Percentiles rank a stretch among this genome's conserved stretches.
phyloP scores from a whole-genome alignment of 2,113 vertebrate species.

The Jaculus jaculus region DNA sequence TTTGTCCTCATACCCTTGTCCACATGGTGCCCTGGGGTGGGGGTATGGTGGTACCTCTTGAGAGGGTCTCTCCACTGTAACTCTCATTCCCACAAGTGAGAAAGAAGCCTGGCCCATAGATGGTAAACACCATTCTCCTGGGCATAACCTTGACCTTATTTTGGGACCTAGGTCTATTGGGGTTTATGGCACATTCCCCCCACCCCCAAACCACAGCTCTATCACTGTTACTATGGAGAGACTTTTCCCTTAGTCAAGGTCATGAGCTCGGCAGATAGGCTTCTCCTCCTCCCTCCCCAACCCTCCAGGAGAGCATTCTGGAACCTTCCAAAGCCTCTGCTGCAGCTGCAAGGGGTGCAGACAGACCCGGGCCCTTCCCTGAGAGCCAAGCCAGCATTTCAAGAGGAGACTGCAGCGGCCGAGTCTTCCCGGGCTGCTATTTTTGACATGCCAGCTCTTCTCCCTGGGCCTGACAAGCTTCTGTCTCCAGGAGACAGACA shows the following conservation, averaged over 20 bases:
- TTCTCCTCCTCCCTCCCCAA: background rate
- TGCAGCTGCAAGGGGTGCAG: background rate
- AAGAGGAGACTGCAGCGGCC: slow-evolving; percentile 76
- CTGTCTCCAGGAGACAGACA: slow-evolving; percentile 84
- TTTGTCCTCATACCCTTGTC: background rate
- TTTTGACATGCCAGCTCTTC: slow-evolving; percentile 81
- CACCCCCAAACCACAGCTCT: background rate
- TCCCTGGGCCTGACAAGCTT: slow-evolving; percentile 81
- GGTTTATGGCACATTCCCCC: background rate
- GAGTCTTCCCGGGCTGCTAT: slow-evolving; percentile 70
- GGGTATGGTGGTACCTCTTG: background rate
- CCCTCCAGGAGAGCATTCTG: background rate
- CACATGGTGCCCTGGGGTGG: background rate
- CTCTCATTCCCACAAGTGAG: background rate
- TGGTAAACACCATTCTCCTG: background rate
- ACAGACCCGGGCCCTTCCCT: slow-evolving; percentile 48
- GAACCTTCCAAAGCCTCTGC: background rate
- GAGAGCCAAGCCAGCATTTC: slow-evolving; percentile 72
- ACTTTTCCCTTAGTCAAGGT: background rate
- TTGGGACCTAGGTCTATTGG: background rate
- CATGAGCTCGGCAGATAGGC: background rate
- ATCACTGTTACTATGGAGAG: background rate
- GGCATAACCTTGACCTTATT: background rate
- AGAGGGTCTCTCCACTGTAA: background rate
- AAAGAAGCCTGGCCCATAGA: background rate